phyloP scores from a whole-genome alignment of 1,140 invertebrate genomes.

The Cepaea nemoralis region DNA sequence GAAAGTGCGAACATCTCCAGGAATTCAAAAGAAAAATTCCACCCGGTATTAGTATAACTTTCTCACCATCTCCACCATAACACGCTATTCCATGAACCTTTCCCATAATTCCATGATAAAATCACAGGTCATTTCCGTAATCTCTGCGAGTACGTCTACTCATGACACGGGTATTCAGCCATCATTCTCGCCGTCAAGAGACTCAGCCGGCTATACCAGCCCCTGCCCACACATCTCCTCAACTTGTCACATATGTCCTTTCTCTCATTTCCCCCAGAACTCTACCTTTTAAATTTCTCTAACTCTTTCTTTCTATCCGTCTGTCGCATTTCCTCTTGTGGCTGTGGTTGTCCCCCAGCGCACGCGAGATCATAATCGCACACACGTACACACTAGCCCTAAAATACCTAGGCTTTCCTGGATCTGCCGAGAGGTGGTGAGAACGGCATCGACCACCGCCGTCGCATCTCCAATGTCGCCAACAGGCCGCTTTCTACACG shows the following conservation, averaged over 20 bases:
- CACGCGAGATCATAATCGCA: neutral
- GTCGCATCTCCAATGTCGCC: neutral
- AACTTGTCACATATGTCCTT: neutral
- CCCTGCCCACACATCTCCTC: neutral
- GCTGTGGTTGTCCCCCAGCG: neutral
- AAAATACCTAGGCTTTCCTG: neutral
- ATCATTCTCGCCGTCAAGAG: neutral
- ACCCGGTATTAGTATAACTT: too few species aligned
- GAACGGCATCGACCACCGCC: neutral
- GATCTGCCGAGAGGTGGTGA: neutral
- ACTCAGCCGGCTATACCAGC: neutral
- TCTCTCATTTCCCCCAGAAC: neutral
- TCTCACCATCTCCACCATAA: too few species aligned
- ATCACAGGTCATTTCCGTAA: neutral
- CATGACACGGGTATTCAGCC: neutral
- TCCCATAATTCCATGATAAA: neutral
- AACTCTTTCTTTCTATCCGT: neutral
- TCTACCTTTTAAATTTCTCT: neutral
- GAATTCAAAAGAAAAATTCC: neutral
- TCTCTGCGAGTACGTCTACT: neutral
- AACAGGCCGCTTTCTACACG: too few species aligned
- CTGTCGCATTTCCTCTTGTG: neutral
- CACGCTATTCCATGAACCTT: neutral
- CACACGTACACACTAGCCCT: neutral
- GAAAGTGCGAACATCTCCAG: too few species aligned